These are phyloP conservation scores for Lepus timidus DNA, from an alignment of 2,113 vertebrate genomes.

Conservation along the genomic window DNA sequence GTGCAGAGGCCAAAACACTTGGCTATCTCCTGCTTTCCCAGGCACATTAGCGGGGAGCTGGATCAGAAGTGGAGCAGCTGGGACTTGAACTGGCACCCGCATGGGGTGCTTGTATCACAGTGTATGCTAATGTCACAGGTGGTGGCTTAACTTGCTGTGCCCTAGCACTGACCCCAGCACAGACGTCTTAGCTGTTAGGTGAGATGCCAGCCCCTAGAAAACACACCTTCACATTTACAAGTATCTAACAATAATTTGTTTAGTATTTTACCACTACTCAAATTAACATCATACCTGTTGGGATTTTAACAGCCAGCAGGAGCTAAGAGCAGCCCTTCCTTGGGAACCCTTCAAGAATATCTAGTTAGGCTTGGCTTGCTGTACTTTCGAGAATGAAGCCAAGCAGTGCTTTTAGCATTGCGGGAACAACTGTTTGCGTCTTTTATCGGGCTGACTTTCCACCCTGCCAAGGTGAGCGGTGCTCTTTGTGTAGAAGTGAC, in stretches of 20 bases:
- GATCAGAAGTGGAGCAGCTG: too few relatives aligned
- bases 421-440: neutral
- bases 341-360: constrained; percentile 30
- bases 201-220: too few relatives aligned
- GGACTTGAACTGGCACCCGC: too few relatives aligned
- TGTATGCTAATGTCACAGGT: too few relatives aligned
- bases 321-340: neutral
- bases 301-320: neutral
- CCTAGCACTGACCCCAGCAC: too few relatives aligned
- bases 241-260: neutral
- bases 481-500: neutral
- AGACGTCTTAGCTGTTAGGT: too few relatives aligned
- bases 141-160: too few relatives aligned
- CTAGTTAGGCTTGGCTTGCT: neutral
- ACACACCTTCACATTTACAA: neutral
- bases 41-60: too few relatives aligned
- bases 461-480: neutral
- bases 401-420: neutral
- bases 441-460: constrained; percentile 60
- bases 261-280: neutral
- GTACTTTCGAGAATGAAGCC: neutral
- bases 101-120: too few relatives aligned
- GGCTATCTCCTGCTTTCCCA: too few relatives aligned
- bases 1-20: too few relatives aligned
- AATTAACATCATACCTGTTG: neutral